phyloP scores from a whole-genome alignment of 2,113 vertebrate genomes.

The Scolopax mira region DNA sequence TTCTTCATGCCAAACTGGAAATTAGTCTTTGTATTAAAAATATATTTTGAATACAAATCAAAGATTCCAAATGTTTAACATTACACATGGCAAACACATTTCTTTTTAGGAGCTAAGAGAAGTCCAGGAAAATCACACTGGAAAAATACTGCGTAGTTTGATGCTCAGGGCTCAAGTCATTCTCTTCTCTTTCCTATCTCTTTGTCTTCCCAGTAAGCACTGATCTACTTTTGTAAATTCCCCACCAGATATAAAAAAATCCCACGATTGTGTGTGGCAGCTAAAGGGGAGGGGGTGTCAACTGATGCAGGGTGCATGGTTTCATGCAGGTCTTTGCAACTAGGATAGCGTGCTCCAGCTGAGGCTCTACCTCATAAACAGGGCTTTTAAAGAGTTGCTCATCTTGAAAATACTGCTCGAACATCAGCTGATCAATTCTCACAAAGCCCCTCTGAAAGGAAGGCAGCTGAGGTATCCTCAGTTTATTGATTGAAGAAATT shows the following conservation, averaged over 20 bases:
- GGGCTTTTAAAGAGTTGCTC: neutral
- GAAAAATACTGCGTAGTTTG: neutral
- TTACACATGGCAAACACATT: slow-evolving; percentile 46
- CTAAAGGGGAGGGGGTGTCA: neutral
- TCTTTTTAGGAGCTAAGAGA: neutral
- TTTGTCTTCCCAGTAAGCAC: neutral
- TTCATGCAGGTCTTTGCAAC: neutral
- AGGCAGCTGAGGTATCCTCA: neutral
- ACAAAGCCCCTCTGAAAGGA: neutral
- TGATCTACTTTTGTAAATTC: neutral
- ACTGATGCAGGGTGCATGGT: fast-evolving
- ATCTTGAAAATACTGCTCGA: neutral
- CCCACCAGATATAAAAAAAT: neutral
- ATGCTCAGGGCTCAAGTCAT: neutral
- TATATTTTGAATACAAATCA: slow-evolving; percentile 68
- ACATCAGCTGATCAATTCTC: neutral
- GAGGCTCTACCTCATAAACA: neutral
- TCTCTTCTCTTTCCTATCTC: neutral
- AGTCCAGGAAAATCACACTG: neutral
- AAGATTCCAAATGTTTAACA: slow-evolving; percentile 47
- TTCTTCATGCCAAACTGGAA: slow-evolving; percentile 72
- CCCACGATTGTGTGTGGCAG: fast-evolving
- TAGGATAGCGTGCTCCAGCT: neutral
- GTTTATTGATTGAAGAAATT: neutral
- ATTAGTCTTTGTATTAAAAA: slow-evolving; percentile 72